Evolutionary conservation across 2,888 invertebrate species (phyloP).

Genomic region (Caenorhabditis becei): DNA sequence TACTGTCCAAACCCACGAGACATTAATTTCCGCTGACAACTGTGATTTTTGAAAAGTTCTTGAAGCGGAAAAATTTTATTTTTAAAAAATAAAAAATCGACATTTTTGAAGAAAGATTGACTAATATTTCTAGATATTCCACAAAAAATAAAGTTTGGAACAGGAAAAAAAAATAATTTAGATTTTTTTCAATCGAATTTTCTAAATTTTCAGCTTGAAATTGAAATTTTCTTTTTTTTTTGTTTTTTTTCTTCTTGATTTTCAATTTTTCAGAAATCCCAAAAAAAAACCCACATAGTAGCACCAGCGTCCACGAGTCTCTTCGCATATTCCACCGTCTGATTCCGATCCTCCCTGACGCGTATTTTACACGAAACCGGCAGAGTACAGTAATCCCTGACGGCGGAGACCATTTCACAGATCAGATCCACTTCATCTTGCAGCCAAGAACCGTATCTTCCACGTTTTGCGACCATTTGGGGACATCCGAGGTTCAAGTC

Average conservation of each 20-base stretch:
- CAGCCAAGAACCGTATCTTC: constrained; percentile 95
- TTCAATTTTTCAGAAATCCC: background rate
- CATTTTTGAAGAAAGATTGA: too few relatives aligned
- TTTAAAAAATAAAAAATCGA: too few relatives aligned
- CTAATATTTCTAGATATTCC: too few relatives aligned
- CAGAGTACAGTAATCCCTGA: constrained; percentile 82
- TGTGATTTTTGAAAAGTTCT: too few relatives aligned
- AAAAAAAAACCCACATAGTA: constrained; percentile 84
- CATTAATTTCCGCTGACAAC: too few relatives aligned
- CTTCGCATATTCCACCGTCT: constrained; percentile 92
- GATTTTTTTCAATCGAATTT: too few relatives aligned
- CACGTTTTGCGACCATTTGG: constrained; percentile 95
- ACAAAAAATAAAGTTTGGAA: too few relatives aligned
- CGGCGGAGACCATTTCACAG: constrained; percentile 78
- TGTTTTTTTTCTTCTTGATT: background rate
- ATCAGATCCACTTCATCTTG: constrained; percentile 76
- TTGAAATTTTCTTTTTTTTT: too few relatives aligned
- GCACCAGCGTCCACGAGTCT: constrained; percentile 94
- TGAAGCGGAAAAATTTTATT: too few relatives aligned
- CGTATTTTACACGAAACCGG: constrained; percentile 98
- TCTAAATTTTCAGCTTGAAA: too few relatives aligned
- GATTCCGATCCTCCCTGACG: constrained; percentile 89
- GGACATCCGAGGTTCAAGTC: constrained; percentile 99
- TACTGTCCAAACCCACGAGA: too few relatives aligned
- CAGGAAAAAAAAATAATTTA: too few relatives aligned